Base-by-base conservation (phyloP, 2,888 invertebrate genomes). In the Ferrisia virgata region DNA sequence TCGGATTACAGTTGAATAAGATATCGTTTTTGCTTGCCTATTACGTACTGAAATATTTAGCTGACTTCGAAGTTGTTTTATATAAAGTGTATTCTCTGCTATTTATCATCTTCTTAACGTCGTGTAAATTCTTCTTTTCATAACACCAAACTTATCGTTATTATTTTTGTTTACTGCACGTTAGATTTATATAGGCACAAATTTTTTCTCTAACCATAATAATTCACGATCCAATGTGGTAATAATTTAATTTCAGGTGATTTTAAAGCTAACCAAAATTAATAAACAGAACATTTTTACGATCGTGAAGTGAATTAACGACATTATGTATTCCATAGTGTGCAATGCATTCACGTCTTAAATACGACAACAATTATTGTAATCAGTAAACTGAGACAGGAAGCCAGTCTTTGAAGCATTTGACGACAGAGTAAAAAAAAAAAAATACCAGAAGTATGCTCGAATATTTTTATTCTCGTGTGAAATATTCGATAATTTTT, bases 401-500 rank as follows among this genome's bases (percentile, higher is more conserved):
- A 76, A 76, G 28, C 36, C 15, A 25, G 72, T 36, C 72, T 76
- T 76, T 9, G 72, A 36, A 36, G 72, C 72, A 76, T 76, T 76
- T 76, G 18, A 76, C 3, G 69, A 69, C n/a, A n/a, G n/a, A 28
- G 4, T 18, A 18, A 33, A 36, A 76, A 76, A 36, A 76, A 76
- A 76, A 9, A 36, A 33, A 22, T 18, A 69, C 1, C 13, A 58
- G 8, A 18, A 25, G 25, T 64, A 36, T 18, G 15, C 36, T 76
- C 72, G 72, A 36, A 76, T 76, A 76, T 36, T 76, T 69, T 76
- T 76, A 76, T 76, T 76, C 72, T 76, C 72, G 72, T 76, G 72
- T 76, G 72, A 76, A 76, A 76, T 76, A 76, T 76, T 76, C 72
- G 36, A 76, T 76, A n/a, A 76, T 76, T 76, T 69, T 76, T 76